Evolutionary conservation across 2,113 vertebrate genomes (phyloP).

Genomic region (Gymnorhina tibicen): DNA sequence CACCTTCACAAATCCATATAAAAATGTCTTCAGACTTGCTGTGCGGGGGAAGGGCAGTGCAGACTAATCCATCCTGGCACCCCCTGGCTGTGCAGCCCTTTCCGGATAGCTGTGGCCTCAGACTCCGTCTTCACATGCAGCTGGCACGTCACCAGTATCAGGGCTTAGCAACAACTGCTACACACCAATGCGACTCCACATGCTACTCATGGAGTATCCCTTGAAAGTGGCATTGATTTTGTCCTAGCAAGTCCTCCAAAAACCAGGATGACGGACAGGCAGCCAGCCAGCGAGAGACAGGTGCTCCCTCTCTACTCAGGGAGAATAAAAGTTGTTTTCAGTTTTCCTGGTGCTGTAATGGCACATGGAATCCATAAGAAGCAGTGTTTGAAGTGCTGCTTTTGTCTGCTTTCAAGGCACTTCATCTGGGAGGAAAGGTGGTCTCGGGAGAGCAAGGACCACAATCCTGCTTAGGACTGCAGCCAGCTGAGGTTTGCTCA

Average conservation of each 20-base stretch:
- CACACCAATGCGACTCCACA: rapidly evolving
- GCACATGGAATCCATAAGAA: not conserved
- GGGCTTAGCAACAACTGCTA: not conserved
- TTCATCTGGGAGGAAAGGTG: not conserved
- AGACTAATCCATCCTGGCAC: not conserved
- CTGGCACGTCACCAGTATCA: rapidly evolving
- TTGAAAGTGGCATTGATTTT: not conserved
- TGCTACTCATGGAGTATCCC: rapidly evolving
- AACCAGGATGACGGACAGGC: not conserved
- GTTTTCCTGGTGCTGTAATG: not conserved
- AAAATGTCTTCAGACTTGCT: not conserved
- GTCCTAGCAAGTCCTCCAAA: not conserved
- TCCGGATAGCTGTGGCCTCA: not conserved
- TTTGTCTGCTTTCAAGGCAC: not conserved
- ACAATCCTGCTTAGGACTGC: rapidly evolving
- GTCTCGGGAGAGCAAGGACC: not conserved
- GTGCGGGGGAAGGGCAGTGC: rapidly evolving
- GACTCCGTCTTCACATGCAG: not conserved
- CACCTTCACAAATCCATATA: not conserved
- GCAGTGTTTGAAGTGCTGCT: not conserved
- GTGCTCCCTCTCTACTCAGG: not conserved
- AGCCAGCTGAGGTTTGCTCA: not conserved
- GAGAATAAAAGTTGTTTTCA: not conserved
- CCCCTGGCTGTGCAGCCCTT: not conserved
- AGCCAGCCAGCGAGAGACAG: not conserved